These are phyloP conservation scores for Loripinus fragilis DNA, from an alignment of 2,888 invertebrate genomes.

Conservation along the genomic window DNA sequence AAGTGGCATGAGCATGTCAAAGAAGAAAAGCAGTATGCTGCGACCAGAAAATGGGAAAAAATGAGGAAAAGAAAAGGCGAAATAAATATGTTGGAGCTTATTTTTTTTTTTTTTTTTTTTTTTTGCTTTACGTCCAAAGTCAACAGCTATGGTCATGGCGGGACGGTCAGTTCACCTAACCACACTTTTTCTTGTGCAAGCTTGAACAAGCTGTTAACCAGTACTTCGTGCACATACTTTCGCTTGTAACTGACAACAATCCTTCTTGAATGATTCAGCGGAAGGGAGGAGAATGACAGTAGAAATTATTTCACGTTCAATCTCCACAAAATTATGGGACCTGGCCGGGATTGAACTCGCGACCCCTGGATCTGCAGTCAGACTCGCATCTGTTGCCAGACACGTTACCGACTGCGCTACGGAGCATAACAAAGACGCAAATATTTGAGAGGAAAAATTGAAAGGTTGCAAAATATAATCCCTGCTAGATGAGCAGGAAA, in stretches of 20 bases:
- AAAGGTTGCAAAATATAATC: no score
- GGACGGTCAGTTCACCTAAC: background rate
- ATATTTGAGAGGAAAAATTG: no score
- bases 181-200: background rate
- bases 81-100: no score
- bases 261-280: background rate
- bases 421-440: background rate
- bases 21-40: no score
- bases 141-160: background rate
- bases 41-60: no score
- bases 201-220: background rate
- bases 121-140: background rate
- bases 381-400: background rate
- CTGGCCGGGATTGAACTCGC: background rate
- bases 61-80: no score
- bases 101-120: no score
- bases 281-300: background rate
- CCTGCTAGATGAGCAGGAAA: no score
- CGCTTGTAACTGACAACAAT: background rate
- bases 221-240: no score
- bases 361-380: background rate
- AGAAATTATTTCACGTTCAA: background rate
- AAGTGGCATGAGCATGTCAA: no score
- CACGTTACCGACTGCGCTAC: background rate
- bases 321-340: background rate